Percentiles rank a stretch among this genome's conserved stretches.
Conservation (phyloP, 1,140 invertebrate genomes). For the Lineus longissimus region DNA sequence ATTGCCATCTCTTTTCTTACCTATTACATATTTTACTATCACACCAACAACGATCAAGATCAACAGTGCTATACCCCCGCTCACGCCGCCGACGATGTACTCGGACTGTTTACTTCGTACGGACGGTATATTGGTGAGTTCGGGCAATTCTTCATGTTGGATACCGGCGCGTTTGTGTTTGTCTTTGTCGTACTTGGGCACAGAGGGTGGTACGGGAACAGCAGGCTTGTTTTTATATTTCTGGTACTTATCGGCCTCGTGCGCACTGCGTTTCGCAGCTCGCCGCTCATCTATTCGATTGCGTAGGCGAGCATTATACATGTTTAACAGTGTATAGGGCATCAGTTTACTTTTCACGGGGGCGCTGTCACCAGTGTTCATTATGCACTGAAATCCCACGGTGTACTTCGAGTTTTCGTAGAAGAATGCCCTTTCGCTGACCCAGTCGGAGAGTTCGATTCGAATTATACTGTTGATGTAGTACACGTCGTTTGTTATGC, state of each 20-base stretch:
- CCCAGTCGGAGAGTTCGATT: not conserved
- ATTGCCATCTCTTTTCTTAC: too few species aligned
- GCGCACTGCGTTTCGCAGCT: too few species aligned
- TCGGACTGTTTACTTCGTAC: too few species aligned
- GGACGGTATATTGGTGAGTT: not conserved
- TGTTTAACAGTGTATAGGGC: not conserved
- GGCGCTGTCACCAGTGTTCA: not conserved
- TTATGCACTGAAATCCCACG: not conserved
- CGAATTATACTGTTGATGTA: not conserved
- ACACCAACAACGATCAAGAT: too few species aligned
- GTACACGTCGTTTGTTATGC: not conserved
- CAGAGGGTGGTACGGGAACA: not conserved
- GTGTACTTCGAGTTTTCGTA: not conserved
- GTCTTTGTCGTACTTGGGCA: not conserved
- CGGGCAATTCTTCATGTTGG: not conserved
- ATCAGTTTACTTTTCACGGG: not conserved
- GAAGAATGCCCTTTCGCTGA: not conserved
- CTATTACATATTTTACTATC: too few species aligned
- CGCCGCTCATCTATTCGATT: too few species aligned
- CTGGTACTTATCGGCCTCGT: too few species aligned
- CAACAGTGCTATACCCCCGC: too few species aligned
- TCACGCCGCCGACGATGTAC: too few species aligned
- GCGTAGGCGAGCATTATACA: not conserved
- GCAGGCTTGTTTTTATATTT: not conserved
- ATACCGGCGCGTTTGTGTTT: constrained; percentile 4